Evolutionary conservation across 2,113 vertebrate genomes (phyloP).

Genomic region (Campylomormyrus numenius): DNA sequence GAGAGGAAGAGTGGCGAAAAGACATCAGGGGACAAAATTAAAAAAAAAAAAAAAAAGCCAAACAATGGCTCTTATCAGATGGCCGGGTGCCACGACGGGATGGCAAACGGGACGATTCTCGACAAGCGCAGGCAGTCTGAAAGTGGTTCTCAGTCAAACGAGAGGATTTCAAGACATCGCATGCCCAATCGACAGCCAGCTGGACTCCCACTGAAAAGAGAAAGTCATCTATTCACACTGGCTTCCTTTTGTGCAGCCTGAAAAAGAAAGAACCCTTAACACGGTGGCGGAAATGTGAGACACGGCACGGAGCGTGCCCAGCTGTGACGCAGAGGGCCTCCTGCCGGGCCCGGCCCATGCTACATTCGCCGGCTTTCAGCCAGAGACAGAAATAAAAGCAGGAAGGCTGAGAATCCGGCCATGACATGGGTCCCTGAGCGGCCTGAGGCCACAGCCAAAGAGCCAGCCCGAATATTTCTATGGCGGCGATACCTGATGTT

Average conservation of each 20-base stretch:
- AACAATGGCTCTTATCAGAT: not conserved
- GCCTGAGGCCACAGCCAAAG: not conserved
- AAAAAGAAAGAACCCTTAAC: not conserved
- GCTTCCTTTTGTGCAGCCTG: not conserved
- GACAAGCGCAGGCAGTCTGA: not conserved
- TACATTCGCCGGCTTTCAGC: not conserved
- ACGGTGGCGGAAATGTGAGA: not conserved
- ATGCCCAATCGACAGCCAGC: not conserved
- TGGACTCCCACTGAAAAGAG: conserved; percentile 1
- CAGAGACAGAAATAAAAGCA: not conserved
- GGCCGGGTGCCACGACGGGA: not conserved
- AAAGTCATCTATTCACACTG: not conserved
- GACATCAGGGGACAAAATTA: not conserved
- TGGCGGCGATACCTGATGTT: not conserved
- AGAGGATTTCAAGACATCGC: not conserved
- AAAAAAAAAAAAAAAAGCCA: not conserved
- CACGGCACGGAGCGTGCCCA: not conserved
- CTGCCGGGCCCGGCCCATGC: not conserved
- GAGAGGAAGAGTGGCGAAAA: not conserved
- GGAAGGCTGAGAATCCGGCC: not conserved
- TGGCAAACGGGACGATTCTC: not conserved
- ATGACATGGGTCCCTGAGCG: not conserved
- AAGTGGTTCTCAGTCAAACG: not conserved
- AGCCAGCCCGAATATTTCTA: not conserved
- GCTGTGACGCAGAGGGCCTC: not conserved